These are phyloP conservation scores for Xestia rhomboidea DNA, from an alignment of 2,888 invertebrate genomes.

Conservation along the genomic window DNA sequence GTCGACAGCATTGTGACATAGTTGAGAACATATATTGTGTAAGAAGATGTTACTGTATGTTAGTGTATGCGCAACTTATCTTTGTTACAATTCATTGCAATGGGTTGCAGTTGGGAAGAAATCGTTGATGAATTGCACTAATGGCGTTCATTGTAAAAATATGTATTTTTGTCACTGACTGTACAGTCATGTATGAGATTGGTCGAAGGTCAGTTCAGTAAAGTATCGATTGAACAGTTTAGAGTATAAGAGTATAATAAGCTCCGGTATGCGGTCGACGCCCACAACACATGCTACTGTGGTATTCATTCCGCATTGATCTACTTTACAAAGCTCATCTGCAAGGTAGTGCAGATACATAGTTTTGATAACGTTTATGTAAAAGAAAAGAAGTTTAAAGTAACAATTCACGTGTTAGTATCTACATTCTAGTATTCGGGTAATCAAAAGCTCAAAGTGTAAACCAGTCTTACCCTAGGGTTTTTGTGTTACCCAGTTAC, in stretches of 20 bases:
- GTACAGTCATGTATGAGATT: not conserved
- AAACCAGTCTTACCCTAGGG: not conserved
- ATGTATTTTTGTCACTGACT: not conserved
- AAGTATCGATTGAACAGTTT: not conserved
- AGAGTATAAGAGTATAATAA: too few relatives aligned
- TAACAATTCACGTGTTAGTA: not conserved
- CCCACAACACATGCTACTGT: not conserved
- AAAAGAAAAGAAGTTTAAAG: not conserved
- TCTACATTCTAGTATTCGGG: not conserved
- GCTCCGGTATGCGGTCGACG: not conserved
- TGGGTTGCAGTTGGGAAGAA: not conserved
- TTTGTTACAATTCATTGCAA: not conserved
- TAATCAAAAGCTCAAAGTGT: not conserved
- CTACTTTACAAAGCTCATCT: slow-evolving; percentile 1
- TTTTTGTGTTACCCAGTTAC: too few relatives aligned
- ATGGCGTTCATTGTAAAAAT: not conserved
- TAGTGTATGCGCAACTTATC: not conserved
- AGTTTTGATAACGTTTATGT: not conserved
- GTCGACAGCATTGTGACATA: not conserved
- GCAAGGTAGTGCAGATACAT: not conserved
- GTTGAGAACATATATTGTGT: too few relatives aligned
- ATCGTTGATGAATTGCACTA: not conserved
- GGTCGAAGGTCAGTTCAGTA: not conserved
- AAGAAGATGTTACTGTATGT: not conserved
- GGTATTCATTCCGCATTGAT: not conserved